phyloP scores from a whole-genome alignment of 1,140 invertebrate species.

The Achatina immaculata region DNA sequence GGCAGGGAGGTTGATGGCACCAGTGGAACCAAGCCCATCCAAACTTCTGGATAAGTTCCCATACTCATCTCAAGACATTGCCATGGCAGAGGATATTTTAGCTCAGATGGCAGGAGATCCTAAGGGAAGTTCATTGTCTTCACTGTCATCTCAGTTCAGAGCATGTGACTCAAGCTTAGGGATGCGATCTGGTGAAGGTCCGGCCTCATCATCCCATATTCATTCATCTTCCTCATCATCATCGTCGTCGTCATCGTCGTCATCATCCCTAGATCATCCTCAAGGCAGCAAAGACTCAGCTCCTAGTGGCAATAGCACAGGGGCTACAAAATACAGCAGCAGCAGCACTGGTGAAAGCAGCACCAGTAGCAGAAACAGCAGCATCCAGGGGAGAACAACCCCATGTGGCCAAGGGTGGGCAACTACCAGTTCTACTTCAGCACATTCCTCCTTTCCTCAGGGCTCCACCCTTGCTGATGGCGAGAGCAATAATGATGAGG shows the following conservation, averaged over 20 bases:
- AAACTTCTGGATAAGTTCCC: constrained; percentile 34
- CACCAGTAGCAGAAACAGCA: constrained; percentile 31
- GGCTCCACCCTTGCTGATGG: constrained; percentile 29
- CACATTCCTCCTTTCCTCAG: constrained; percentile 45
- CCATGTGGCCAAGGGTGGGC: constrained; percentile 29
- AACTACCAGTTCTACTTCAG: constrained; percentile 33
- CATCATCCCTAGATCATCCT: constrained; percentile 12
- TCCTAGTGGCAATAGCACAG: constrained; percentile 7
- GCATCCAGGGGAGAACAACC: constrained; percentile 28
- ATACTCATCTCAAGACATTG: constrained; percentile 36
- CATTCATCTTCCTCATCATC: constrained; percentile 6
- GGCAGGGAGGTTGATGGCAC: background rate
- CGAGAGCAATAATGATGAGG: constrained; percentile 28
- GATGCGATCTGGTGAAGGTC: background rate
- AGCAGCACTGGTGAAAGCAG: constrained; percentile 22
- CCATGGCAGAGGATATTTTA: constrained; percentile 38
- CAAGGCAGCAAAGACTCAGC: constrained; percentile 32
- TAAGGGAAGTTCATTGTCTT: constrained; percentile 15
- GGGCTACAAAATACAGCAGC: constrained; percentile 6
- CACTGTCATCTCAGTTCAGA: constrained; percentile 19
- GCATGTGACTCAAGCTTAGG: background rate
- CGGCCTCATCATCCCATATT: background rate
- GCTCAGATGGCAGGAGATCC: constrained; percentile 33
- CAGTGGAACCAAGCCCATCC: constrained; percentile 10
- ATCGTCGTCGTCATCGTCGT: no score